These are phyloP conservation scores for Pteropus alecto DNA, from an alignment of 2,113 vertebrate genomes.

Conservation along the genomic window DNA sequence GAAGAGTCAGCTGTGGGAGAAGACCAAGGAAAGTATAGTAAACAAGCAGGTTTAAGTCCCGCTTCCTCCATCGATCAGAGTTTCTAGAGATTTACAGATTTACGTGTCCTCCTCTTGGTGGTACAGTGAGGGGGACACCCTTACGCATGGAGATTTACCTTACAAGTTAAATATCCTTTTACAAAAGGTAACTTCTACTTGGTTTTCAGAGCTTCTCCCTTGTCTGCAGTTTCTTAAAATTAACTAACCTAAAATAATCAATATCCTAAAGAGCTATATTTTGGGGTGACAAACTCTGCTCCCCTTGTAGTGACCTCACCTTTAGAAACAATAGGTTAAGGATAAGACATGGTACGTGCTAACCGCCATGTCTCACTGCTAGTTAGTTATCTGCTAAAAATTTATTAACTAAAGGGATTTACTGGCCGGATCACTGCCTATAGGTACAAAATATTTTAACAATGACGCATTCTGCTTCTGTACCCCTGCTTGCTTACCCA, in stretches of 20 bases:
- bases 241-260: neutral
- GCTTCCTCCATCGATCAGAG: too few species aligned
- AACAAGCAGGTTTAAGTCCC: neutral
- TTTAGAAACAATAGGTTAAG: too few species aligned
- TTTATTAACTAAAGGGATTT: too few species aligned
- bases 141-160: neutral
- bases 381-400: too few species aligned
- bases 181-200: neutral
- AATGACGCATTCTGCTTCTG: too few species aligned
- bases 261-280: neutral
- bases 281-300: neutral
- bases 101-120: neutral
- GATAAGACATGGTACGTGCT: too few species aligned
- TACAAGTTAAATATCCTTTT: neutral
- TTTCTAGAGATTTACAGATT: neutral
- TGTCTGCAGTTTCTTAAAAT: neutral
- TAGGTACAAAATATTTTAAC: too few species aligned
- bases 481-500: too few species aligned
- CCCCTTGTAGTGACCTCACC: neutral
- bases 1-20: neutral
- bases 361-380: too few species aligned
- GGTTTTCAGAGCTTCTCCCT: neutral
- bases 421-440: too few species aligned
- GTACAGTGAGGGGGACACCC: too few species aligned
- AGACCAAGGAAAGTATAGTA: too few species aligned